Evolutionary conservation across 2,113 vertebrate genomes (phyloP).

Genomic region (Toxotes chatareus): DNA sequence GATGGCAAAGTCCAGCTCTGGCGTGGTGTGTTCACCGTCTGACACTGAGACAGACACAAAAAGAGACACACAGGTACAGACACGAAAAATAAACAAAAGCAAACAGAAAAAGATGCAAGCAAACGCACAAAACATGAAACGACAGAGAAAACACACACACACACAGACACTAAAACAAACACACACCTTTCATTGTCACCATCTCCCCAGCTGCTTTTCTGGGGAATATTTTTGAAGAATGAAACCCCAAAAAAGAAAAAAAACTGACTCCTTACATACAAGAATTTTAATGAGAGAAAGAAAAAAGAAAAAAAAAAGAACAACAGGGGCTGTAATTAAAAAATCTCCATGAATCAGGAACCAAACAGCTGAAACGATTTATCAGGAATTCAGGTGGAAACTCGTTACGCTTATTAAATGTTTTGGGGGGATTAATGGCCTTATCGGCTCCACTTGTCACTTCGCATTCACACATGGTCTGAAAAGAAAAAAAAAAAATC

Average conservation of each 20-base stretch:
- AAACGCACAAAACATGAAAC: not conserved
- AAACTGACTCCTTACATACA: too few relatives aligned
- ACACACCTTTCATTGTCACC: not conserved
- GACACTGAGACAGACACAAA: slow-evolving; percentile 85
- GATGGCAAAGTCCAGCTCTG: slow-evolving; percentile 91
- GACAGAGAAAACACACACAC: not conserved
- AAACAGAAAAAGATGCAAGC: not conserved
- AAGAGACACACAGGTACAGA: slow-evolving; percentile 10
- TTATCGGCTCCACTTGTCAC: not conserved
- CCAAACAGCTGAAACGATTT: not conserved
- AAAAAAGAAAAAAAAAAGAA: not conserved
- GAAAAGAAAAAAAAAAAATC: not conserved
- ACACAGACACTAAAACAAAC: not conserved
- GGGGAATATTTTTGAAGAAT: too few relatives aligned
- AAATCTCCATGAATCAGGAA: not conserved
- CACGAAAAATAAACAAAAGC: not conserved
- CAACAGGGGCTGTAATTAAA: not conserved
- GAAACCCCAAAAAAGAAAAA: not conserved
- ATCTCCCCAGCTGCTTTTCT: not conserved
- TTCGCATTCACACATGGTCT: not conserved
- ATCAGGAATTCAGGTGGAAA: slow-evolving; percentile 1
- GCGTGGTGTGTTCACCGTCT: slow-evolving; percentile 89
- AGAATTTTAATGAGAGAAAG: not conserved
- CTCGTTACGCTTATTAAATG: not conserved
- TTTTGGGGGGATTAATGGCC: not conserved